Conservation (phyloP, 2,797 vertebrate genomes). For the Paguma larvata region DNA sequence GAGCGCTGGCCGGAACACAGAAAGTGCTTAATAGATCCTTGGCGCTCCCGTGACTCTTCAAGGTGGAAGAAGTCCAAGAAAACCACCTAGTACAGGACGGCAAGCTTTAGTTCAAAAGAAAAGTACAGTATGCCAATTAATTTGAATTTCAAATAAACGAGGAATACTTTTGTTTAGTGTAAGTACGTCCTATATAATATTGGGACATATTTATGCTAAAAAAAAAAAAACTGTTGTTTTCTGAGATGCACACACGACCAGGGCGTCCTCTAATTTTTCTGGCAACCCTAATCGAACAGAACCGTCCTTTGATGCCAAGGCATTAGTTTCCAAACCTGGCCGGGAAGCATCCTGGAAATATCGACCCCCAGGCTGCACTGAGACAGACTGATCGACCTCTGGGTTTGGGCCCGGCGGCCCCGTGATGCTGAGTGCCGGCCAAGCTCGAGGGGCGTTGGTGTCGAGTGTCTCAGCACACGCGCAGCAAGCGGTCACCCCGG, state of each 20-base stretch:
- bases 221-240: background rate
- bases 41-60: background rate
- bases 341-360: constrained; percentile 10
- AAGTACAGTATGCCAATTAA: background rate
- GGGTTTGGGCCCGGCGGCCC: background rate
- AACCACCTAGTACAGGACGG: background rate
- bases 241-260: background rate
- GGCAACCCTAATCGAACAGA: background rate
- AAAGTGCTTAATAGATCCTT: background rate
- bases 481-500: background rate
- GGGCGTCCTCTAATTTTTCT: background rate
- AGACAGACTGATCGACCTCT: background rate
- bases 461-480: background rate
- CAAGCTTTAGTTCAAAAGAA: background rate
- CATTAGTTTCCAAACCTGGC: background rate
- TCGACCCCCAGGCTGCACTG: background rate
- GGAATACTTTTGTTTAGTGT: background rate
- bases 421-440: no score
- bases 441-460: background rate
- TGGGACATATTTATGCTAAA: background rate
- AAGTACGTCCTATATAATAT: background rate
- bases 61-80: background rate
- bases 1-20: background rate
- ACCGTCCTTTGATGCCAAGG: background rate
- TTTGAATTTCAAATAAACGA: background rate